Percentiles rank a stretch among this genome's conserved stretches.
Conservation (phyloP, 2,888 invertebrate species). For the Andrena minutula region DNA sequence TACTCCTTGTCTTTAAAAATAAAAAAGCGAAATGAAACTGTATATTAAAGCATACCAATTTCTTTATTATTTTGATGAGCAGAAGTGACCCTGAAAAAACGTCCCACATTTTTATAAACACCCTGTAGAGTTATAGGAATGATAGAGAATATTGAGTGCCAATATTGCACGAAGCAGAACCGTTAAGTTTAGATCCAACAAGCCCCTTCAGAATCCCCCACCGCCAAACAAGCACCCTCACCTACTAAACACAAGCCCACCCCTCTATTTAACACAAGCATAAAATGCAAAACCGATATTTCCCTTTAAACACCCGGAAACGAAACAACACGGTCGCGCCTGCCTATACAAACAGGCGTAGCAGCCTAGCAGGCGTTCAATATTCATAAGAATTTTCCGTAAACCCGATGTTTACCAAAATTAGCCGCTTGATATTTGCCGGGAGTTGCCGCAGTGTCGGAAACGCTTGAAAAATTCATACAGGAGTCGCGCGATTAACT, state of each 20-base stretch:
- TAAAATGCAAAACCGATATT: slow-evolving; percentile 33
- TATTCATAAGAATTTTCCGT: slow-evolving; percentile 27
- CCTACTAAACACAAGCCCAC: slow-evolving; percentile 26
- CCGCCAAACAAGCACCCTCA: not conserved
- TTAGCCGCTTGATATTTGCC: slow-evolving; percentile 9
- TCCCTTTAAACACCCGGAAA: slow-evolving; percentile 26
- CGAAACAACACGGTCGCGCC: not conserved
- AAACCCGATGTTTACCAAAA: slow-evolving; percentile 15
- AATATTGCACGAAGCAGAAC: too few species aligned
- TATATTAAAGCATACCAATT: too few species aligned
- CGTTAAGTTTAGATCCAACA: too few species aligned
- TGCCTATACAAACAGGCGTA: slow-evolving; percentile 13
- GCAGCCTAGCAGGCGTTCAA: slow-evolving; percentile 25
- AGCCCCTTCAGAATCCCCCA: not conserved
- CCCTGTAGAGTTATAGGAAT: too few species aligned
- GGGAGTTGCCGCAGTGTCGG: not conserved
- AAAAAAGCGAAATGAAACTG: too few species aligned
- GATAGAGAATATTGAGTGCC: too few species aligned
- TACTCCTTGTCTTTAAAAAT: too few species aligned
- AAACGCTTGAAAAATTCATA: not conserved
- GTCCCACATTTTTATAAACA: too few species aligned
- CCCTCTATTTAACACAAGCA: slow-evolving; percentile 7
- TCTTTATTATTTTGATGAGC: too few species aligned
- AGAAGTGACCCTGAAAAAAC: too few species aligned
- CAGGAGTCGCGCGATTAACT: not conserved